These are phyloP conservation scores for Brachionus sp. DNA, from an alignment of 1,140 invertebrate genomes.

Conservation along the genomic window DNA sequence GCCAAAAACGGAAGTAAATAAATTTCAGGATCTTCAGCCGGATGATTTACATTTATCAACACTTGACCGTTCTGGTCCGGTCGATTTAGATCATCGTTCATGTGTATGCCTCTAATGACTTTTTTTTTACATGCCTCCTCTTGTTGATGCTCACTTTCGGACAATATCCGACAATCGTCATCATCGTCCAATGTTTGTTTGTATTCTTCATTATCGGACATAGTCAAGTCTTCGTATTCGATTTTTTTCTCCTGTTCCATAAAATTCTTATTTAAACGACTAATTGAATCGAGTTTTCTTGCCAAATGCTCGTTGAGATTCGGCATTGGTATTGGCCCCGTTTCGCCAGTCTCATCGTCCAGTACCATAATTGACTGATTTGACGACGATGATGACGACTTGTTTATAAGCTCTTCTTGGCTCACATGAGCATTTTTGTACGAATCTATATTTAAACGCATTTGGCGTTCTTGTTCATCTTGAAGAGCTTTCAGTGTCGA, in stretches of 20 bases:
- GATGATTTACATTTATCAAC: conserved; percentile 91
- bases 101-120: conserved; percentile 50
- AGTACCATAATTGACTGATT: conserved; percentile 10
- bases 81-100: conserved; percentile 73
- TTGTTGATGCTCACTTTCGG: conserved; percentile 24
- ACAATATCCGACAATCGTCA: conserved; percentile 25
- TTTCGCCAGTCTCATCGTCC: not conserved
- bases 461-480: conserved; percentile 45
- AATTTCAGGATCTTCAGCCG: conserved; percentile 83
- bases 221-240: not conserved
- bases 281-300: conserved; percentile 4
- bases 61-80: conserved; percentile 86
- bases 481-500: conserved; percentile 21
- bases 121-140: conserved; percentile 37
- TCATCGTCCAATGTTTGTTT: not conserved
- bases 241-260: conserved; percentile 11
- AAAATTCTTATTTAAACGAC: not conserved
- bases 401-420: not conserved
- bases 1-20: conserved; percentile 88
- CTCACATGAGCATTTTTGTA: conserved; percentile 12
- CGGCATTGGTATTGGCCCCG: not conserved
- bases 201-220: not conserved
- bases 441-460: not conserved
- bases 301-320: not conserved
- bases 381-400: not conserved